Evolutionary conservation across 2,797 vertebrate species (phyloP).

Genomic region (Melanogrammus aeglefinus): DNA sequence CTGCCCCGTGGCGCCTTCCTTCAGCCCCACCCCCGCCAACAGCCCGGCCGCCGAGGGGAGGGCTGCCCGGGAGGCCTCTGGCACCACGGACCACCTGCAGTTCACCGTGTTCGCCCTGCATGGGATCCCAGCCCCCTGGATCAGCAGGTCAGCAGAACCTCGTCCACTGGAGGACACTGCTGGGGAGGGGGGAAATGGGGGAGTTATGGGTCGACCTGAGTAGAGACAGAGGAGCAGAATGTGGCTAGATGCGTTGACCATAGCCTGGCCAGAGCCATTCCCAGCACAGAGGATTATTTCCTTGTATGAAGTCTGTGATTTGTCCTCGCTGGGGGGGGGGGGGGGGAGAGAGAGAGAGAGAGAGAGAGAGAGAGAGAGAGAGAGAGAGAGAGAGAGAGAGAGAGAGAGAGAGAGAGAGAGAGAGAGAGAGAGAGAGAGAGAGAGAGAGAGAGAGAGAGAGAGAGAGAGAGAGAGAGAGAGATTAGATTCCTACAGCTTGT

Average conservation of each 20-base stretch:
- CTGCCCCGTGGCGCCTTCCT: constrained; percentile 67
- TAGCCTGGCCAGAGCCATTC: too few species aligned
- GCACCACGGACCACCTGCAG: constrained; percentile 88
- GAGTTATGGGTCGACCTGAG: too few species aligned
- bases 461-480: background rate
- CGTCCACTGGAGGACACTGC: background rate
- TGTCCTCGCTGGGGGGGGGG: too few species aligned
- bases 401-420: background rate
- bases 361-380: background rate
- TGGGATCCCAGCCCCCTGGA: constrained; percentile 86
- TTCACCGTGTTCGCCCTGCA: constrained; percentile 92
- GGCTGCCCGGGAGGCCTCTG: constrained; percentile 82
- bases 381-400: background rate
- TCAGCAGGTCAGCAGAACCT: constrained; percentile 80
- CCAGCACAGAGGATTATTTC: too few species aligned
- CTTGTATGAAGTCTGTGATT: too few species aligned
- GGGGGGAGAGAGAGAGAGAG: too few species aligned
- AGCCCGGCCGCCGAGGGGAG: constrained; percentile 44
- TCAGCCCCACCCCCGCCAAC: constrained; percentile 40
- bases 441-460: background rate
- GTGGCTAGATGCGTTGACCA: too few species aligned
- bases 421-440: background rate
- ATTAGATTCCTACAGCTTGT: background rate
- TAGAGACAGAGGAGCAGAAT: too few species aligned
- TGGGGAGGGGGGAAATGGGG: too few species aligned